Percentiles rank a stretch among this genome's conserved stretches.
These are phyloP conservation scores for Alectura lathami DNA, from an alignment of 2,113 vertebrate genomes.

Conservation along the genomic window DNA sequence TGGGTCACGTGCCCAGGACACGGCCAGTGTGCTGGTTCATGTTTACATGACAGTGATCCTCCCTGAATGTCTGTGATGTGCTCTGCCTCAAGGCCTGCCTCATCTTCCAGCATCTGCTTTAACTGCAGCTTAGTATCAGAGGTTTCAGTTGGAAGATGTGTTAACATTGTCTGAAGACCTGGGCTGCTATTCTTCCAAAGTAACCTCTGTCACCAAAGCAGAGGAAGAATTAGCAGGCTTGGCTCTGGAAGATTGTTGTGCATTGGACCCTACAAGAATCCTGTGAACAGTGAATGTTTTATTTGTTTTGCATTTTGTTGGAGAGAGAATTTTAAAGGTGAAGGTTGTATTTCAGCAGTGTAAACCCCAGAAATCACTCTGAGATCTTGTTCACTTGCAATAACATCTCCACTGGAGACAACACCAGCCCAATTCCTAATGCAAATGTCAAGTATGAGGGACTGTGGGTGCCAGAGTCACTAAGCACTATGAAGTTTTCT, in stretches of 20 bases:
- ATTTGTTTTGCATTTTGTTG: not conserved
- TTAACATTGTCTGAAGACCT: not conserved
- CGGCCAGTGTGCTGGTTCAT: not conserved
- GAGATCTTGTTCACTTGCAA: not conserved
- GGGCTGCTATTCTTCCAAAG: not conserved
- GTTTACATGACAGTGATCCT: not conserved
- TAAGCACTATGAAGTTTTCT: not conserved
- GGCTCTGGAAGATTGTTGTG: not conserved
- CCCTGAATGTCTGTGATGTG: not conserved
- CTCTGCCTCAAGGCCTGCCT: not conserved
- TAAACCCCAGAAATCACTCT: not conserved
- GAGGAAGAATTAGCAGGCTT: not conserved
- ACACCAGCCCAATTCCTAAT: not conserved
- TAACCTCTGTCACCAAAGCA: not conserved
- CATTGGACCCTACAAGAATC: not conserved
- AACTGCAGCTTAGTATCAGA: not conserved
- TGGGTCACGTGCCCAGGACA: rapidly evolving
- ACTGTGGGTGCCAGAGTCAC: not conserved
- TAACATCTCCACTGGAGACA: not conserved
- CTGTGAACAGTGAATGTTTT: not conserved
- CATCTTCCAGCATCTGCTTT: not conserved
- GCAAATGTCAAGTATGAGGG: not conserved
- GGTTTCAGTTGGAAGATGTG: not conserved
- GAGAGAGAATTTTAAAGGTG: not conserved
- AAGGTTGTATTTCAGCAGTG: not conserved